Conservation (phyloP, 1,140 invertebrate genomes). For the Leptinotarsa defecta region DNA sequence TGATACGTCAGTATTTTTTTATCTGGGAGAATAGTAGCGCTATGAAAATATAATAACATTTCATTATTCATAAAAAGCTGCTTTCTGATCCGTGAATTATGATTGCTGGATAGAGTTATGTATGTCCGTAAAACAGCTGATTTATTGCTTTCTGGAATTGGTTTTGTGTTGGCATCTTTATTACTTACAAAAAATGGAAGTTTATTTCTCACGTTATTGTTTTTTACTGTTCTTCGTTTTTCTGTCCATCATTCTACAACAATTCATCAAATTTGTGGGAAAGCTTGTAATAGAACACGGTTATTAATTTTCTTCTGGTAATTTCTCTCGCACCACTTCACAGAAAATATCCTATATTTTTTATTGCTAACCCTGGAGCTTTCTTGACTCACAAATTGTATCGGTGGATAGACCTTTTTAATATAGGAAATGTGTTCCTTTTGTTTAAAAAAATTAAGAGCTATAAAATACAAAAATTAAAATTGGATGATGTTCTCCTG, state of each 20-base stretch:
- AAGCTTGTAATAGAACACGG: neutral
- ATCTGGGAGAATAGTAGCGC: neutral
- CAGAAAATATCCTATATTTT: too few relatives aligned
- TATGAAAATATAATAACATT: constrained; percentile 15
- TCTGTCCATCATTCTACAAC: neutral
- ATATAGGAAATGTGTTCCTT: too few relatives aligned
- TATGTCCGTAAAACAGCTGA: constrained; percentile 26
- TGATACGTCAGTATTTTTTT: neutral
- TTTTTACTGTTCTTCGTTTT: neutral
- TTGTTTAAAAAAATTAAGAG: too few relatives aligned
- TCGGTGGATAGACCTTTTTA: too few relatives aligned
- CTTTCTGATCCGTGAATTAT: constrained; percentile 26
- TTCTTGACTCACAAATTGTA: too few relatives aligned
- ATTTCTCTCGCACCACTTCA: too few relatives aligned
- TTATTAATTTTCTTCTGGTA: neutral
- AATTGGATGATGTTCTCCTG: too few relatives aligned
- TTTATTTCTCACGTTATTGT: neutral
- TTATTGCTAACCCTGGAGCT: too few relatives aligned
- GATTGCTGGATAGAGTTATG: constrained; percentile 24
- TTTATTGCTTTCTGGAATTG: constrained; percentile 16
- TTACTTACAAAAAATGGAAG: neutral
- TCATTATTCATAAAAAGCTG: constrained; percentile 22
- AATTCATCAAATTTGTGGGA: neutral
- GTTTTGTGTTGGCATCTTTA: neutral
- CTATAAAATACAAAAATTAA: too few relatives aligned